Base-by-base conservation (phyloP, 2,888 invertebrate genomes). In the Drosophila mettleri region DNA sequence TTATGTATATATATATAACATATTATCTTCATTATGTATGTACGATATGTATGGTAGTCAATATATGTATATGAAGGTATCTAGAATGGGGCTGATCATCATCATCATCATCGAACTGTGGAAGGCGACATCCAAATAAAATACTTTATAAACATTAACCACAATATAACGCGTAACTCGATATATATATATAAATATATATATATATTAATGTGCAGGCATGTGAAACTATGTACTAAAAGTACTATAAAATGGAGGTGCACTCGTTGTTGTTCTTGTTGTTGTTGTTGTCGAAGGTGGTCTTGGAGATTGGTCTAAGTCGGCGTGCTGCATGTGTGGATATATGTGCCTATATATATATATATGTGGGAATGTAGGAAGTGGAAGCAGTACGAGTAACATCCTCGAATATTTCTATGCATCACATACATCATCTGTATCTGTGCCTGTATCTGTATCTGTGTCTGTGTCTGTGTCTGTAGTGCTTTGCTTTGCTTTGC, bases 241-340 rank as follows among this genome's bases (percentile, higher is more conserved):
- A 63, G 63, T 65, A 66, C 65, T 65, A 64, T 65, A 66, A 62
- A 58, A 52, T 62, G 61, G 36, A 69, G 58, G 79, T 72, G 64
- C 66, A 57, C 61, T 64, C 74, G 51, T 51, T 54, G 73, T 53
- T 57, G 14, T 31, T 33, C 3, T 18, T 18, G 5, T 38, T 33
- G 34, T 46, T 45, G 46, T 53, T 48, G 1, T 33, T 33, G 58
- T 60, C 51, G 55, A 39, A 69, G 74, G 77, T 77, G 80, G 69
- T 72, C 67, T 77, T 58, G 79, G 81, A 88, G 83, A 74, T 88
- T 83, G 82, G 88, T 82, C 88, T 85, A 76, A 67, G 58, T 76
- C 69, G 66, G 66, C 71, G 66, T 55, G 78, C 58, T 49, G 36
- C 16, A 16, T 36, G 1, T 14, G 16, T 16, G 51, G 24, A 20